Evolutionary conservation across 2,113 vertebrate genomes (phyloP).

Genomic region (Silurus glanis): DNA sequence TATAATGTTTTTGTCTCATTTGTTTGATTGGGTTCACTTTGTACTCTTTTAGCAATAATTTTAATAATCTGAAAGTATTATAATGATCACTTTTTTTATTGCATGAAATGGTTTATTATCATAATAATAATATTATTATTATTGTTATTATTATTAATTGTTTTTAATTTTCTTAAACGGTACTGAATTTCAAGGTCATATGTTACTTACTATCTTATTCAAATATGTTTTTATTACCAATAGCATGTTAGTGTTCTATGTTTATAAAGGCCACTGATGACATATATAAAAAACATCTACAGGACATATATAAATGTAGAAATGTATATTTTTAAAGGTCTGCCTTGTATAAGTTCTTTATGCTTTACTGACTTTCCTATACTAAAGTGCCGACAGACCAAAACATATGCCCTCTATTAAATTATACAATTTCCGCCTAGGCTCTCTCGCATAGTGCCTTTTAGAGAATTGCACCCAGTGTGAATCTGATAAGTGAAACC

Average conservation of each 20-base stretch:
- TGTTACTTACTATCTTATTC: too few species aligned
- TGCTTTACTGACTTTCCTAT: constrained; percentile 12
- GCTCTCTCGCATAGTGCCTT: constrained; percentile 17
- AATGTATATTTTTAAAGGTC: not conserved
- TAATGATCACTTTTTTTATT: too few species aligned
- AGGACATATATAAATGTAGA: not conserved
- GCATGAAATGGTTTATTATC: too few species aligned
- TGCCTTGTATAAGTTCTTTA: not conserved
- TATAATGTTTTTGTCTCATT: not conserved
- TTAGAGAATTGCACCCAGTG: constrained; percentile 6
- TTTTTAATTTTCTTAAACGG: not conserved
- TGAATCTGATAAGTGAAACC: constrained; percentile 35
- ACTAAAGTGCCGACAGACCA: constrained; percentile 10
- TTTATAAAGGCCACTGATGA: not conserved
- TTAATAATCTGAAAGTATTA: too few species aligned
- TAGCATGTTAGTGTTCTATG: too few species aligned
- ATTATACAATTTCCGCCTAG: constrained; percentile 28
- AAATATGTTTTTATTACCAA: too few species aligned
- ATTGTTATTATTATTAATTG: not conserved
- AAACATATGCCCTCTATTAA: constrained; percentile 16
- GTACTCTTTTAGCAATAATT: too few species aligned
- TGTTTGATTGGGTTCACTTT: not conserved
- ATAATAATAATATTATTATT: not conserved
- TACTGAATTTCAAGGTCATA: not conserved
- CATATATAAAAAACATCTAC: not conserved